Base-by-base conservation (phyloP, 2,888 invertebrate species). In the Leucoma salicis region DNA sequence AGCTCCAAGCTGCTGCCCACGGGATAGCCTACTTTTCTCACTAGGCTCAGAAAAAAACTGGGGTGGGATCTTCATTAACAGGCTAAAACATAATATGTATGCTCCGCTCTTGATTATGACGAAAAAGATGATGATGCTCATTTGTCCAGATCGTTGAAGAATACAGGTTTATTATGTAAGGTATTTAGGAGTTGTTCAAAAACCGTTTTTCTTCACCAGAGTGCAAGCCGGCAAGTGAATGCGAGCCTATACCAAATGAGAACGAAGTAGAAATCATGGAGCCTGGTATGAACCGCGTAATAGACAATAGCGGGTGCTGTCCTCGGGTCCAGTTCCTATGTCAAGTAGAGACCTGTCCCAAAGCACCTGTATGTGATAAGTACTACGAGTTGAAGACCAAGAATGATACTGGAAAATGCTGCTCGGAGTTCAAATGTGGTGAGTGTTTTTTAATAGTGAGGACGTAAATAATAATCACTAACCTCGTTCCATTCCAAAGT, bases 161-260 rank as follows among this genome's bases (percentile, higher is more conserved):
- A n/a, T n/a, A n/a, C n/a, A n/a, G n/a, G n/a, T n/a, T n/a, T n/a
- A n/a, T n/a, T n/a, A n/a, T n/a, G n/a, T n/a, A n/a, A n/a, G n/a
- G n/a, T n/a, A n/a, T n/a, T n/a, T n/a, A n/a, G n/a, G n/a, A n/a
- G n/a, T n/a, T n/a, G n/a, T n/a, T n/a, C n/a, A n/a, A n/a, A n/a
- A n/a, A n/a, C n/a, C n/a, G n/a, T n/a, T 29, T 29, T 29, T 8
- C 4, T 13, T 6, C 5, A 8, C 14, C 56, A 94, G 95, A 94
- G 82, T 96, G 96, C 66, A 92, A 93, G 66, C 94, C 95, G 0
- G 74, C 86, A 3, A 92, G 92, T 31, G 93, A 95, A 51, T 96
- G 96, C 66, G 92, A 92, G 4, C 69, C 74, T 0, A 61, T 92
- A 1, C 74, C 78, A 0, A 61, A 70, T 1, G 74, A 77, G 46